Conservation (phyloP, 2,888 invertebrate genomes). For the Eudasyphora cyanicolor region DNA sequence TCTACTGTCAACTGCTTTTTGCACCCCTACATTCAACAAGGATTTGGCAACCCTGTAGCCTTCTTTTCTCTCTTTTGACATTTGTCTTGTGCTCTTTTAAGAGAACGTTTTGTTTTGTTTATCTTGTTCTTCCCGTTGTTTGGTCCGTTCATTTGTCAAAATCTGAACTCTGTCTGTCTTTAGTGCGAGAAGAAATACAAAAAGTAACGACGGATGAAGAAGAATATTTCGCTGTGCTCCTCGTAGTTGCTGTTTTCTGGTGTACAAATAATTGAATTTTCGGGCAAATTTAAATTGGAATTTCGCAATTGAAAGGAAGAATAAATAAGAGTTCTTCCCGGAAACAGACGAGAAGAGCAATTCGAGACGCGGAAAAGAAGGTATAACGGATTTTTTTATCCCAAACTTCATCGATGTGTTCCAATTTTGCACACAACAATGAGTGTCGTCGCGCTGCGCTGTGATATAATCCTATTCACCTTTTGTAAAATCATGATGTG, state of each 20-base stretch:
- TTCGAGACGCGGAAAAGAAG: not conserved
- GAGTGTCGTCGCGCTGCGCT: not conserved
- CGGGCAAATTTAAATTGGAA: constrained; percentile 18
- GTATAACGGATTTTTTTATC: not conserved
- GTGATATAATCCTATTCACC: constrained; percentile 25
- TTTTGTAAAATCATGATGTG: not conserved
- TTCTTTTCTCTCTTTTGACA: not conserved
- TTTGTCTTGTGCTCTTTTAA: not conserved
- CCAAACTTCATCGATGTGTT: not conserved
- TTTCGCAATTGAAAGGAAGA: constrained; percentile 29
- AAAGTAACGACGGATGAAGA: not conserved
- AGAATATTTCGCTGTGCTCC: constrained; percentile 16
- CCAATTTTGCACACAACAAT: constrained; percentile 2
- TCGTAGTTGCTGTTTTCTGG: constrained; percentile 46
- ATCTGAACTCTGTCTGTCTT: not conserved
- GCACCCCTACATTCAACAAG: no score
- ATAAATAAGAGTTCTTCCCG: not conserved
- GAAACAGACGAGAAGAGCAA: not conserved
- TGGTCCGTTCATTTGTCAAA: constrained; percentile 23
- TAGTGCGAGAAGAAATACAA: constrained; percentile 8
- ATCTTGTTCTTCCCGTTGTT: not conserved
- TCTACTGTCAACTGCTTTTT: no score
- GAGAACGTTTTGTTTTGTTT: constrained; percentile 5
- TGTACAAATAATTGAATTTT: constrained; percentile 51
- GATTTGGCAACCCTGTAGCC: not conserved